These are phyloP conservation scores for Larimichthys polyactis DNA, from an alignment of 2,113 vertebrate species.

Conservation along the genomic window DNA sequence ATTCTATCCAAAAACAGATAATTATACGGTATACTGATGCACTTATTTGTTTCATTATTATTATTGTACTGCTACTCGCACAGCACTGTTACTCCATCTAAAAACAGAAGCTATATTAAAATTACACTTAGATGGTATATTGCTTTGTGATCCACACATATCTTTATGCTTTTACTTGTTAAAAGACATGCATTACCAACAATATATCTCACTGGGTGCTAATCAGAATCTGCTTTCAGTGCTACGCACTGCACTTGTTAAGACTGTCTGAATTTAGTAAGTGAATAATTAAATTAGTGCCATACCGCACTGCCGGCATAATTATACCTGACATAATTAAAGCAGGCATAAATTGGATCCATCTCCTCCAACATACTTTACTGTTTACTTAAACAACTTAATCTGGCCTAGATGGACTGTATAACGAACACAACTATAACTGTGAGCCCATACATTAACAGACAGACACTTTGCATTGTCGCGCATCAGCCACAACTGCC, in stretches of 20 bases:
- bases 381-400: conserved; percentile 12
- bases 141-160: background rate
- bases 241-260: background rate
- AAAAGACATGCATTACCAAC: background rate
- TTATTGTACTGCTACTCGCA: background rate
- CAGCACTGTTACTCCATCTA: background rate
- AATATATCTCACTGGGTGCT: background rate
- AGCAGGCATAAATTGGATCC: background rate
- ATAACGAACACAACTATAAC: no score
- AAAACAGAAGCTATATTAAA: background rate
- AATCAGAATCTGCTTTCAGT: background rate
- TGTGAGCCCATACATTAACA: no score
- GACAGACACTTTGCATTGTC: no score
- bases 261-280: background rate
- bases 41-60: no score
- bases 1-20: background rate
- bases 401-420: no score
- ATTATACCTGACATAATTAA: background rate
- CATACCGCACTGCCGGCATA: background rate
- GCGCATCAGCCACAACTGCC: no score
- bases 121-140: background rate
- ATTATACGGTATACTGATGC: background rate
- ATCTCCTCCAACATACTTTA: background rate
- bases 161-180: background rate
- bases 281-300: background rate